Conservation (phyloP, 2,888 invertebrate species). For the Ichneumoninae sp. region DNA sequence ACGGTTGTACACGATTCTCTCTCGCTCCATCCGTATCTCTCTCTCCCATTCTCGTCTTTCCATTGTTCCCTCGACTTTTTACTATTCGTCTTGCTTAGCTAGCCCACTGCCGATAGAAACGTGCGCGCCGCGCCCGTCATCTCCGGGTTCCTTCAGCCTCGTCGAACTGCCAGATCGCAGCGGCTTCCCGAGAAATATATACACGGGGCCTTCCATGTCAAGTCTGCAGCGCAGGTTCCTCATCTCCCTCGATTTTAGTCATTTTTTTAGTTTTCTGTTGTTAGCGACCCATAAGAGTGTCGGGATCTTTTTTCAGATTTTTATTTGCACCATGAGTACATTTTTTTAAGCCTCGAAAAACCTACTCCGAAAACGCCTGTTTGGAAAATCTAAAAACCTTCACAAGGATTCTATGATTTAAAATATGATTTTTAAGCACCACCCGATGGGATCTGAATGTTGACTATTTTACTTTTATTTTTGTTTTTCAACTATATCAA, state of each 20-base stretch:
- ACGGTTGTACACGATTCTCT: slow-evolving; percentile 72
- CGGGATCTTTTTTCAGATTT: no score
- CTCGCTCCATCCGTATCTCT: slow-evolving; percentile 5
- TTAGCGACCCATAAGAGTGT: no score
- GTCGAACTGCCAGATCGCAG: slow-evolving; percentile 37
- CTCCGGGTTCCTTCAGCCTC: slow-evolving; percentile 66
- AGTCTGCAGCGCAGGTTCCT: no score
- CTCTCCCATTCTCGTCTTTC: slow-evolving; percentile 60
- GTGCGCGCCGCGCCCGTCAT: slow-evolving; percentile 75
- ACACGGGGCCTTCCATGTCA: neutral
- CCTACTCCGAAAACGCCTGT: neutral
- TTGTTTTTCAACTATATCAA: no score
- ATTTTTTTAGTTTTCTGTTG: no score
- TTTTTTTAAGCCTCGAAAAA: neutral
- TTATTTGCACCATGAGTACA: no score
- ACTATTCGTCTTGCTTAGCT: slow-evolving; percentile 73
- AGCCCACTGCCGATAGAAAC: slow-evolving; percentile 48
- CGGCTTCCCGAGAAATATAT: slow-evolving; percentile 13
- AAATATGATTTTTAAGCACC: no score
- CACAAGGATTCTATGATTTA: no score
- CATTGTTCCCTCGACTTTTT: slow-evolving; percentile 82
- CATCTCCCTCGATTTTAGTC: no score
- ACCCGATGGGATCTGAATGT: no score
- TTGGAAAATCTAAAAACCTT: no score
- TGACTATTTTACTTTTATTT: no score